phyloP scores from a whole-genome alignment of 1,140 invertebrate species.

The Tenebrio molitor region DNA sequence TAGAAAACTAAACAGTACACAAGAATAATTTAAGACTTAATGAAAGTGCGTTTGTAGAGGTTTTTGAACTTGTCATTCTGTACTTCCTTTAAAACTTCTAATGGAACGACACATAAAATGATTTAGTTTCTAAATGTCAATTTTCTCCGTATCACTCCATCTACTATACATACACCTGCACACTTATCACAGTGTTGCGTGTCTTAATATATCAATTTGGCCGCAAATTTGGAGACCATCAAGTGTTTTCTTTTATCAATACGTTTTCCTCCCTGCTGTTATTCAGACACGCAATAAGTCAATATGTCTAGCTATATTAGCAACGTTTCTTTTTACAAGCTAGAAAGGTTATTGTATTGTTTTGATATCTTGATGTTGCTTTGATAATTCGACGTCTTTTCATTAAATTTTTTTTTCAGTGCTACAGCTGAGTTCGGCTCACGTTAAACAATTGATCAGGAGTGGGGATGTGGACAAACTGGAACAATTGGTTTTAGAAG shows the following conservation, averaged over 20 bases:
- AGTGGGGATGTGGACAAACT: conserved; percentile 81
- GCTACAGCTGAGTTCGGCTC: conserved; percentile 69
- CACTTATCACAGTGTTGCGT: background rate
- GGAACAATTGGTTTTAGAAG: conserved; percentile 82
- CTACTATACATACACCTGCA: too few relatives aligned
- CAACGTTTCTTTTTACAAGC: conserved; percentile 10
- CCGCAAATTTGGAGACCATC: background rate
- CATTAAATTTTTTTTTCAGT: conserved; percentile 64
- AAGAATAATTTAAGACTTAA: too few relatives aligned
- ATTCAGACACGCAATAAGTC: background rate
- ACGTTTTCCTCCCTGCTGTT: conserved; percentile 14
- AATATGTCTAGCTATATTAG: too few relatives aligned
- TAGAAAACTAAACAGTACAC: too few relatives aligned
- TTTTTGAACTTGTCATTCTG: too few relatives aligned
- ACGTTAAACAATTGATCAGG: conserved; percentile 78
- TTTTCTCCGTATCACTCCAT: too few relatives aligned
- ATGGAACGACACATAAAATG: too few relatives aligned
- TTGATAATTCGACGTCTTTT: too few relatives aligned
- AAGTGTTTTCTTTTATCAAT: conserved; percentile 3
- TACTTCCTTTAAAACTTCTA: too few relatives aligned
- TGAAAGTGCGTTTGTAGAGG: too few relatives aligned
- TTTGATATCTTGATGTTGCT: too few relatives aligned
- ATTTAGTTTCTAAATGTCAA: too few relatives aligned
- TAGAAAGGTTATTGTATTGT: conserved; percentile 19
- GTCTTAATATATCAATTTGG: background rate